These are phyloP conservation scores for Drosophila suzukii DNA, from an alignment of 1,140 invertebrate genomes.

Conservation along the genomic window DNA sequence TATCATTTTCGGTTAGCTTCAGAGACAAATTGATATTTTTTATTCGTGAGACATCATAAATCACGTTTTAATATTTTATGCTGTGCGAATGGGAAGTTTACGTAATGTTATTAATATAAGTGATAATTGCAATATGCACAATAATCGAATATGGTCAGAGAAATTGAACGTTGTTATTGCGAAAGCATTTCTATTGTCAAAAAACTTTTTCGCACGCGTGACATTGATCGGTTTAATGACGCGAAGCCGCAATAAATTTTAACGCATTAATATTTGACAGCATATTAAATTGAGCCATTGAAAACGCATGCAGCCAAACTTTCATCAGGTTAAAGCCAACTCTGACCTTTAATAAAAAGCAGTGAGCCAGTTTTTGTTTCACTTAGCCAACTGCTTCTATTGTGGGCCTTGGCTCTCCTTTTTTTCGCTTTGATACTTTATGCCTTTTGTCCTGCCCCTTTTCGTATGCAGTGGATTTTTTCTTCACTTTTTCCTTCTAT, in stretches of 20 bases:
- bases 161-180: conserved; percentile 8
- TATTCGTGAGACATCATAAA: not conserved
- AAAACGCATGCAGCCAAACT: not conserved
- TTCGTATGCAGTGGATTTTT: conserved; percentile 30
- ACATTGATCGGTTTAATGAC: conserved; percentile 55
- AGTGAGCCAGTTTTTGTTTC: conserved; percentile 11
- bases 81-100: conserved; percentile 12
- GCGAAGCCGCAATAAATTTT: conserved; percentile 38
- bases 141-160: conserved; percentile 47
- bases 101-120: conserved; percentile 56
- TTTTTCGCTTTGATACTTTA: conserved; percentile 43
- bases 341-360: conserved; percentile 3
- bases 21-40: not conserved
- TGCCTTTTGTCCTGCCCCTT: conserved; percentile 44
- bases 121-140: conserved; percentile 54
- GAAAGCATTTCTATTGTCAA: conserved; percentile 21
- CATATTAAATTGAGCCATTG: conserved; percentile 6
- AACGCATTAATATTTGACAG: conserved; percentile 34
- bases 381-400: conserved; percentile 3
- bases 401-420: conserved; percentile 3
- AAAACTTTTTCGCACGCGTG: conserved; percentile 5
- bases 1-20: not conserved
- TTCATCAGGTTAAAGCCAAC: conserved; percentile 4
- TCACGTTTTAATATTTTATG: conserved; percentile 19
- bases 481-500: not conserved